These are phyloP conservation scores for Syngnathoides biaculeatus DNA, from an alignment of 2,113 vertebrate genomes.

Conservation along the genomic window DNA sequence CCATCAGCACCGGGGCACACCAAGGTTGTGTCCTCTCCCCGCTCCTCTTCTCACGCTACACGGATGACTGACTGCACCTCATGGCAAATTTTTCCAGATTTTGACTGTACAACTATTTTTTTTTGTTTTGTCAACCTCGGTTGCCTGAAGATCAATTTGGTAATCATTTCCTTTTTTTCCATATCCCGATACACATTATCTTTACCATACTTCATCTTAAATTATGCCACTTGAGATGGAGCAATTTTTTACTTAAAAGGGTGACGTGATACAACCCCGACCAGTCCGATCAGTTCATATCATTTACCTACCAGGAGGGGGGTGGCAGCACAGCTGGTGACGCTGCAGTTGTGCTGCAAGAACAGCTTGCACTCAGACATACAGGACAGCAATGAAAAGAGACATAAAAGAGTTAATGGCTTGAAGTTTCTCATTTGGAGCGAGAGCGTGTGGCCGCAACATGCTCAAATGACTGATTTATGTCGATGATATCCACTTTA, in stretches of 20 bases:
- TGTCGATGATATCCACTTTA: neutral
- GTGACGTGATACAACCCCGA: conserved; percentile 20
- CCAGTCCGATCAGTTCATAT: conserved; percentile 54
- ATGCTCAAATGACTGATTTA: conserved; percentile 31
- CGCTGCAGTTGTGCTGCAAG: conserved; percentile 29
- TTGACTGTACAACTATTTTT: neutral
- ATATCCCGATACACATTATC: conserved; percentile 33
- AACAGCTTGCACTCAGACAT: conserved; percentile 60
- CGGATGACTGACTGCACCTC: too few species aligned
- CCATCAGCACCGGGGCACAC: too few species aligned
- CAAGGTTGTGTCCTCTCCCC: too few species aligned
- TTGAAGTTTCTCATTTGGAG: conserved; percentile 48
- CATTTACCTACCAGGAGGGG: conserved; percentile 52
- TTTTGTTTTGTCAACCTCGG: conserved; percentile 3
- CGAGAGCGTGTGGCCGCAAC: conserved; percentile 11
- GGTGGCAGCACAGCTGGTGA: conserved; percentile 58
- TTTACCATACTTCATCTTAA: conserved; percentile 27
- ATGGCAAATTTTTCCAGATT: too few species aligned
- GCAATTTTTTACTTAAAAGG: conserved; percentile 37
- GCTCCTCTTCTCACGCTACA: too few species aligned
- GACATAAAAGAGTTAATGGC: conserved; percentile 50
- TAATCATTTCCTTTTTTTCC: conserved; percentile 27
- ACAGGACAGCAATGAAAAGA: conserved; percentile 49
- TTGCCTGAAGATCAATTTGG: conserved; percentile 35
- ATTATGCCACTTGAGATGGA: conserved; percentile 35